Percentiles rank a stretch among this genome's conserved stretches.
phyloP scores from a whole-genome alignment of 2,797 vertebrate genomes.

The Chanos chanos region DNA sequence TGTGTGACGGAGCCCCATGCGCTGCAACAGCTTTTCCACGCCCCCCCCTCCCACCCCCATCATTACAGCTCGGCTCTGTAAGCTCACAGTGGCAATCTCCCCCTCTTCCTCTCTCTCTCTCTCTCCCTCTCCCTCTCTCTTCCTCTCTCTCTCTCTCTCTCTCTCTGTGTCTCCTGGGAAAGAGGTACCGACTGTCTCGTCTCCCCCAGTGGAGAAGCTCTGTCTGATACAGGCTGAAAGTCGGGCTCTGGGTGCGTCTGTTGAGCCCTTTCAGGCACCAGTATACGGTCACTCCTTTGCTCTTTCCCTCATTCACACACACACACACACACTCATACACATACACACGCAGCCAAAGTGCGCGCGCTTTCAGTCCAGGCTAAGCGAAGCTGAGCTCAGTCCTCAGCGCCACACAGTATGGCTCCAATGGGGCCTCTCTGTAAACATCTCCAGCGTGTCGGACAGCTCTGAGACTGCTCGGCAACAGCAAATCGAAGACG shows the following conservation, averaged over 20 bases:
- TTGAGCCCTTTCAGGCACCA: no score
- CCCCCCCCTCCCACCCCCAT: slow-evolving; percentile 32
- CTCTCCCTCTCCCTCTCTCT: not conserved
- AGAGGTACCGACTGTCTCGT: slow-evolving; percentile 2
- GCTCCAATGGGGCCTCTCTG: slow-evolving; percentile 34
- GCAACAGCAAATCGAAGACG: slow-evolving; percentile 20
- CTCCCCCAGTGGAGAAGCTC: slow-evolving; percentile 2
- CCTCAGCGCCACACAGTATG: slow-evolving; percentile 26
- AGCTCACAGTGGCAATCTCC: slow-evolving; percentile 7
- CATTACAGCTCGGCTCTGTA: slow-evolving; percentile 1
- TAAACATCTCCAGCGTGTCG: slow-evolving; percentile 27
- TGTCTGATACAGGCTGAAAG: not conserved
- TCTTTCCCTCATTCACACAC: not conserved
- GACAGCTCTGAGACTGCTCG: slow-evolving; percentile 23
- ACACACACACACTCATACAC: not conserved
- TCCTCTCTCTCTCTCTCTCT: slow-evolving; percentile 3
- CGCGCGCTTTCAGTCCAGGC: no score
- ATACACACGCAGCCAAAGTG: no score
- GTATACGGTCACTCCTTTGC: not conserved
- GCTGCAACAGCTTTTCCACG: slow-evolving; percentile 50
- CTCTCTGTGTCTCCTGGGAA: slow-evolving; percentile 21
- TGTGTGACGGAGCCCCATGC: slow-evolving; percentile 58
- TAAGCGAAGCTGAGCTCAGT: not conserved
- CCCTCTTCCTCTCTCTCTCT: slow-evolving; percentile 26
- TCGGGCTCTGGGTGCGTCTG: no score